Base-by-base conservation (phyloP, 2,113 vertebrate species). In the Carollia perspicillata region DNA sequence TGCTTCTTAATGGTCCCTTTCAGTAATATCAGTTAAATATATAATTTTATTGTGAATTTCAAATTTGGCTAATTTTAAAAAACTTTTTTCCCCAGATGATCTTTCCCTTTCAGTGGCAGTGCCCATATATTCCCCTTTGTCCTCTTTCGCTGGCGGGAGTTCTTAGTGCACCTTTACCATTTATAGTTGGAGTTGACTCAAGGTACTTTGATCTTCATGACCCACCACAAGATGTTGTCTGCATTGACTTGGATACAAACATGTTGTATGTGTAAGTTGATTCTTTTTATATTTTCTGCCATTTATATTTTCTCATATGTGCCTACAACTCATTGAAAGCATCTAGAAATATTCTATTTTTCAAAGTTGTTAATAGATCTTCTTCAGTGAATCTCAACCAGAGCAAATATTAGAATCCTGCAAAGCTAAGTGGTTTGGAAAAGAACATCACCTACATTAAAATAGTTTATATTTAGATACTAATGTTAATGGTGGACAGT, bases 91-190 rank as follows among this genome's bases (percentile, higher is more conserved):
- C 33, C 80, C 97, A 99, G 99, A 99, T 99, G 99, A 99, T 99
- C 98, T 99, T 99, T 98, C 99, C 99, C 69, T 99, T 99, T 98
- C 99, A 99, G 97, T 99, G 99, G 99, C 99, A 99, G 90, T 99
- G 99, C 98, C 99, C 99, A 0, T 99, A 99, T 97, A 99, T 99
- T 90, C 99, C 99, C 2, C 99, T 99, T 49, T 99, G 99, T 95
- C 99, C 99, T 55, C 99, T 99, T 6, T 99, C 99, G 84, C 98
- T 99, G 92, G 99, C 99, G 6, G 99, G 98, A 23, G 99, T 99
- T 96, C 99, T 99, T 86, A 99, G 99, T 80, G 99, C 99, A 49
- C 99, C 99, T 9, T 85, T 98, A 86, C 99, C 99, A 0, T 99
- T 99, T 96, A 99, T 99, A 97, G 99, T 99, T 96, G 99, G 99